Percentiles rank a stretch among this genome's conserved stretches.
Conservation (phyloP, 2,797 vertebrate genomes). For the Lepus townsendii region DNA sequence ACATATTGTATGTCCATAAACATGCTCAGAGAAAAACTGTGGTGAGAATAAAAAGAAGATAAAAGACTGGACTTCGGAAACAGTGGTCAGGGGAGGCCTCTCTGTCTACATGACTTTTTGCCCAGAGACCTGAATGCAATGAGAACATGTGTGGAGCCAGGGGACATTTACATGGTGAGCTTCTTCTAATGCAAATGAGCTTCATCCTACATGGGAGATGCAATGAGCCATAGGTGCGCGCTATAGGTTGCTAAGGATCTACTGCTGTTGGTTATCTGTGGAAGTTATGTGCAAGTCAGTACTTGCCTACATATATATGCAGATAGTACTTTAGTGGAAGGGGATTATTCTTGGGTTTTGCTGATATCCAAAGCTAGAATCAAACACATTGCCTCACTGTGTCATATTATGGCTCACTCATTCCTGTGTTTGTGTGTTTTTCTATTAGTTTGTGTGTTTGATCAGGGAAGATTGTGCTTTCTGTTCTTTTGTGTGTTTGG, state of each 20-base stretch:
- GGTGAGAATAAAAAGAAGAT: neutral
- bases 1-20: neutral
- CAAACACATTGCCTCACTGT: neutral
- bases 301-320: neutral
- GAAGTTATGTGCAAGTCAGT: neutral
- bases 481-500: neutral
- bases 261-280: neutral
- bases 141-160: neutral
- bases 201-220: neutral
- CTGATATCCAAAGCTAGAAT: neutral
- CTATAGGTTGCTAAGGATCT: neutral
- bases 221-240: no score
- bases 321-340: neutral
- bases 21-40: neutral
- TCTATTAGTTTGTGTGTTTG: neutral
- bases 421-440: neutral
- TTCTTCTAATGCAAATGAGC: neutral
- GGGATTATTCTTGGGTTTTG: neutral
- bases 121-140: neutral
- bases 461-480: neutral
- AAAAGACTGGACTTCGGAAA: neutral
- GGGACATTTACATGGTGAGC: neutral
- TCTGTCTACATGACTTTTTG: neutral
- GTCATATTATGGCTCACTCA: neutral
- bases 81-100: neutral